Conservation (phyloP, 2,797 vertebrate species). For the Acanthurus lineatus region DNA sequence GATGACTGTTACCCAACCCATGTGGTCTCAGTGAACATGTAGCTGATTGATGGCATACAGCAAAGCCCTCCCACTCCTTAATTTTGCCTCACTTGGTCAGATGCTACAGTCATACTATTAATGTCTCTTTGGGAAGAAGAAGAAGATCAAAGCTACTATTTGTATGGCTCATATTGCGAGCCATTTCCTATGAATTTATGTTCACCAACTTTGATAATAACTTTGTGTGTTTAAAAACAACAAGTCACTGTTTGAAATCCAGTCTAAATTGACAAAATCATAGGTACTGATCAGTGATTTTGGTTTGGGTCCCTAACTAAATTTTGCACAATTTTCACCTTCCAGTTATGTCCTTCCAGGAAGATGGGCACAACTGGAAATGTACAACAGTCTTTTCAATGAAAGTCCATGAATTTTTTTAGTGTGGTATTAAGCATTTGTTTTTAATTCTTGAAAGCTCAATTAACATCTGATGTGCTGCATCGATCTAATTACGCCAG, state of each 20-base stretch:
- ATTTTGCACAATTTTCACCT: background rate
- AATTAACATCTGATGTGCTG: background rate
- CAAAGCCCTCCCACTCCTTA: background rate
- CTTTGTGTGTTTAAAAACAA: background rate
- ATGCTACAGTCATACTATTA: background rate
- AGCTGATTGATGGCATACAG: conserved; percentile 4
- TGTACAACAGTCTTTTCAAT: background rate
- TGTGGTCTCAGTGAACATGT: background rate
- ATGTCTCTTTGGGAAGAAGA: background rate
- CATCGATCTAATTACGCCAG: conserved; percentile 24
- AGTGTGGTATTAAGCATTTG: background rate
- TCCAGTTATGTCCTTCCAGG: background rate
- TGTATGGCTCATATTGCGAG: background rate
- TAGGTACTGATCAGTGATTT: background rate
- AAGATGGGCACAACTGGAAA: too few species aligned
- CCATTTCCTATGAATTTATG: background rate
- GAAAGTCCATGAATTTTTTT: background rate
- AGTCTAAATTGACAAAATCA: background rate
- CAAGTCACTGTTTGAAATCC: background rate
- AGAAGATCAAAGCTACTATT: background rate
- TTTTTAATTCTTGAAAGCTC: conserved; percentile 7
- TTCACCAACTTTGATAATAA: background rate
- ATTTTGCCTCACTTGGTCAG: conserved; percentile 23
- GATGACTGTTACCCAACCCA: background rate
- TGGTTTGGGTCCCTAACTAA: background rate